These are phyloP conservation scores for Periophthalmus magnuspinnatus DNA, from an alignment of 2,797 vertebrate species.

Conservation along the genomic window DNA sequence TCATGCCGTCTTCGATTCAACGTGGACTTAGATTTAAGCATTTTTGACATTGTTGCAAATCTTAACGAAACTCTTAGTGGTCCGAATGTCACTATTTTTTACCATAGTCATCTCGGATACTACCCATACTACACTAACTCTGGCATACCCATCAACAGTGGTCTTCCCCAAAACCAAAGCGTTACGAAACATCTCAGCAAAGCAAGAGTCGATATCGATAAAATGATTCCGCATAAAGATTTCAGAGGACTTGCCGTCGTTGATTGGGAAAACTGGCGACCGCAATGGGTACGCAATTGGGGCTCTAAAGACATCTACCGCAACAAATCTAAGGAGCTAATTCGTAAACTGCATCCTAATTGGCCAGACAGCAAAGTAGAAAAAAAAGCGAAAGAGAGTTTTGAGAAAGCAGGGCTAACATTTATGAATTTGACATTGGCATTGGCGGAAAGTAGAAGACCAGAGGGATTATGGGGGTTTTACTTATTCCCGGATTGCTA, in stretches of 20 bases:
- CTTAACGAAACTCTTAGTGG: constrained; percentile 86
- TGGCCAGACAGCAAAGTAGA: constrained; percentile 84
- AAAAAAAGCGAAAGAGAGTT: constrained; percentile 83
- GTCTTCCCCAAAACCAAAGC: constrained; percentile 88
- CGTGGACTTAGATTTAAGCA: constrained; percentile 84
- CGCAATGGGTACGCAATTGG: constrained; percentile 92
- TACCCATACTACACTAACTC: constrained; percentile 86
- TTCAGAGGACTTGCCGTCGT: constrained; percentile 87
- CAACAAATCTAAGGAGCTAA: constrained; percentile 84
- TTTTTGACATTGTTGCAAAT: constrained; percentile 88
- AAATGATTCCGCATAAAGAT: constrained; percentile 81
- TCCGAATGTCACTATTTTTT: constrained; percentile 87
- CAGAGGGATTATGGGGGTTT: constrained; percentile 86
- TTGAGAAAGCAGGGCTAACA: constrained; percentile 81
- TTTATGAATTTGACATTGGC: constrained; percentile 87
- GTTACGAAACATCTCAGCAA: constrained; percentile 85
- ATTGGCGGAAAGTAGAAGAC: constrained; percentile 80
- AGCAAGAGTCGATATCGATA: constrained; percentile 81
- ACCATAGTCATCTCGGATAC: constrained; percentile 86
- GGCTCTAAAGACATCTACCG: constrained; percentile 86
- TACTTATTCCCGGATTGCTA: constrained; percentile 93
- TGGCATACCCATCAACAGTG: constrained; percentile 80
- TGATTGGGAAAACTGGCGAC: constrained; percentile 92
- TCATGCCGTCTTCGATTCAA: constrained; percentile 84
- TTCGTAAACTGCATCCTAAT: constrained; percentile 78